Conservation (phyloP, 2,888 invertebrate species). For the Drosophila atroscutellata region DNA sequence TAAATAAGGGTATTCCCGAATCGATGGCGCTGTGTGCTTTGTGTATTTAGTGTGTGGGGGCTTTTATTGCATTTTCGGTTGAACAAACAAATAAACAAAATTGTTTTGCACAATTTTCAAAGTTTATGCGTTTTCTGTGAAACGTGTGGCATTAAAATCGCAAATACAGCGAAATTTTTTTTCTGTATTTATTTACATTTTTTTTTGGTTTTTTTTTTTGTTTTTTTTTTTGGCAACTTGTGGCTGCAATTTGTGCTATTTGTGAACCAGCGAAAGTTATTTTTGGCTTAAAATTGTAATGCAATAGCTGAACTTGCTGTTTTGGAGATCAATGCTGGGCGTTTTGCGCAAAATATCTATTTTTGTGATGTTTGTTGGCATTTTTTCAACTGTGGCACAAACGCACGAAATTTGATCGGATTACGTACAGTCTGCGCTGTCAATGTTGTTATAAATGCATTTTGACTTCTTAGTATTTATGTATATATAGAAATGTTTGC, state of each 20-base stretch:
- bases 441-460: not conserved
- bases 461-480: not conserved
- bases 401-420: constrained; percentile 28
- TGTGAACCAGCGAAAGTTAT: constrained; percentile 30
- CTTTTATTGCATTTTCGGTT: constrained; percentile 62
- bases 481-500: not conserved
- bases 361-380: constrained; percentile 14
- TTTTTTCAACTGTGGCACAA: constrained; percentile 4
- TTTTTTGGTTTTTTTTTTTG: not conserved
- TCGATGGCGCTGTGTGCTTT: constrained; percentile 14
- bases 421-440: not conserved
- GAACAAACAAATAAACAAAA: constrained; percentile 58
- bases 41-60: constrained; percentile 31
- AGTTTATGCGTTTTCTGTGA: constrained; percentile 57
- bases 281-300: constrained; percentile 48
- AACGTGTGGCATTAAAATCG: constrained; percentile 59
- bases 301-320: constrained; percentile 51
- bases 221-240: constrained; percentile 13
- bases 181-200: not conserved
- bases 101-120: constrained; percentile 45
- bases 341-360: constrained; percentile 25
- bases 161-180: constrained; percentile 22
- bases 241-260: constrained; percentile 47
- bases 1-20: constrained; percentile 12
- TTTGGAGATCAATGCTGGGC: constrained; percentile 47